Conservation (phyloP, 2,888 invertebrate species). For the Branchellion lobata region DNA sequence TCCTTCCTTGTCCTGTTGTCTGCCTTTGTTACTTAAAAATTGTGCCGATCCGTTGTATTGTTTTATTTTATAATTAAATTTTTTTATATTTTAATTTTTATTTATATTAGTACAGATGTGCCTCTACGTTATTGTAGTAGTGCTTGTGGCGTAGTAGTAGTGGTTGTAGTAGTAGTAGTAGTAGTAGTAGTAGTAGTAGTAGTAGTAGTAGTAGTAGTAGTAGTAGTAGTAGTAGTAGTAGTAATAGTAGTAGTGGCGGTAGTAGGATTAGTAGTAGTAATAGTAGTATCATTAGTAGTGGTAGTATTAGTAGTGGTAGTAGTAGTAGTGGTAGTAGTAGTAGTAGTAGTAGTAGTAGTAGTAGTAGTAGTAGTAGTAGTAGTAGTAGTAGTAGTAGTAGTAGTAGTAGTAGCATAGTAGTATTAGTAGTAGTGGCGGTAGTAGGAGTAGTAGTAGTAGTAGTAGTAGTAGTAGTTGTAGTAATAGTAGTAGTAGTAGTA, state of each 20-base stretch:
- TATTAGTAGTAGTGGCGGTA: background rate
- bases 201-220: constrained; percentile 20
- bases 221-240: constrained; percentile 23
- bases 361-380: constrained; percentile 22
- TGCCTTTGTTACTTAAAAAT: too few relatives aligned
- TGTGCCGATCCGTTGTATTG: too few relatives aligned
- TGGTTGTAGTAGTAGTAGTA: constrained; percentile 16
- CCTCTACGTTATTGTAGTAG: too few relatives aligned
- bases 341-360: constrained; percentile 19
- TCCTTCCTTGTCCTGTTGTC: too few relatives aligned
- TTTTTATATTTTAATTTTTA: too few relatives aligned
- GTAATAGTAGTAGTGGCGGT: constrained; percentile 72
- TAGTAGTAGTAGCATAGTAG: constrained; percentile 2
- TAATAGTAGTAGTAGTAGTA: too few relatives aligned
- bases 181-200: constrained; percentile 22
- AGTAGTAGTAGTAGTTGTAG: background rate
- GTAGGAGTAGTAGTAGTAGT: background rate
- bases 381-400: constrained; percentile 22
- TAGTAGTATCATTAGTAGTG: background rate
- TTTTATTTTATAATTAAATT: too few relatives aligned
- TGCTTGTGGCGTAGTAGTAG: constrained; percentile 22
- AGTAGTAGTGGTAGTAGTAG: constrained; percentile 18
- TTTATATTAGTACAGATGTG: too few relatives aligned
- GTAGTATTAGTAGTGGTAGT: constrained; percentile 7
- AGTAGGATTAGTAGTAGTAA: background rate